Conservation (phyloP, 1,140 invertebrate species). For the Leucophenga varia region DNA sequence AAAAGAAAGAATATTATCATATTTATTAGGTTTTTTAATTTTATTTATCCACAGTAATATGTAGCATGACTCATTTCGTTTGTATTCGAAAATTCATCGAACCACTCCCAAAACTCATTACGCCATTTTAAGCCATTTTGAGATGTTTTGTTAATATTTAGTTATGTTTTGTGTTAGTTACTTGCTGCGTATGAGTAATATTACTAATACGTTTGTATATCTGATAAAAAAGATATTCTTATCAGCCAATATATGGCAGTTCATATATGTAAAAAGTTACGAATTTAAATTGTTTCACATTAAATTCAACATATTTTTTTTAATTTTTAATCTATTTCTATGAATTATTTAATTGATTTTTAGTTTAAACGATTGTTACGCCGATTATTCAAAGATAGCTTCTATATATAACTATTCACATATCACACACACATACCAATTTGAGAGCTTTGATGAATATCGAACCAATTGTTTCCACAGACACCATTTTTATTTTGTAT, state of each 20-base stretch:
- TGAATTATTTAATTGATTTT: too few relatives aligned
- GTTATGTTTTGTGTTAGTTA: conserved; percentile 14
- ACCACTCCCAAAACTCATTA: conserved; percentile 17
- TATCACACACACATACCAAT: conserved; percentile 70
- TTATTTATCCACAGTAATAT: neutral
- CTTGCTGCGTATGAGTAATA: conserved; percentile 31
- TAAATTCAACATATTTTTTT: too few relatives aligned
- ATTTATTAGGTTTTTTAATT: conserved; percentile 10
- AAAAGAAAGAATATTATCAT: conserved; percentile 17
- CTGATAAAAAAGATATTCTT: conserved; percentile 32
- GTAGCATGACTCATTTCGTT: conserved; percentile 4
- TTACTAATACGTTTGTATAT: conserved; percentile 25
- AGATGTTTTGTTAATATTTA: conserved; percentile 3
- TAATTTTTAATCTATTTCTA: too few relatives aligned
- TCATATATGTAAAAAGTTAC: too few relatives aligned
- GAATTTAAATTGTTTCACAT: too few relatives aligned
- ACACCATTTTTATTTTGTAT: conserved; percentile 65
- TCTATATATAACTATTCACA: too few relatives aligned
- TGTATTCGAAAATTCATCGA: conserved; percentile 13
- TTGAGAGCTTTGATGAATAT: conserved; percentile 77
- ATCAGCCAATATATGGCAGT: too few relatives aligned
- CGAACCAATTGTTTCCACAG: conserved; percentile 72
- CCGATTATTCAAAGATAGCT: too few relatives aligned
- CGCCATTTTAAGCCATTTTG: neutral
- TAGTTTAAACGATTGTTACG: too few relatives aligned